phyloP scores from a whole-genome alignment of 2,797 vertebrate genomes.

The Salmo trutta region DNA sequence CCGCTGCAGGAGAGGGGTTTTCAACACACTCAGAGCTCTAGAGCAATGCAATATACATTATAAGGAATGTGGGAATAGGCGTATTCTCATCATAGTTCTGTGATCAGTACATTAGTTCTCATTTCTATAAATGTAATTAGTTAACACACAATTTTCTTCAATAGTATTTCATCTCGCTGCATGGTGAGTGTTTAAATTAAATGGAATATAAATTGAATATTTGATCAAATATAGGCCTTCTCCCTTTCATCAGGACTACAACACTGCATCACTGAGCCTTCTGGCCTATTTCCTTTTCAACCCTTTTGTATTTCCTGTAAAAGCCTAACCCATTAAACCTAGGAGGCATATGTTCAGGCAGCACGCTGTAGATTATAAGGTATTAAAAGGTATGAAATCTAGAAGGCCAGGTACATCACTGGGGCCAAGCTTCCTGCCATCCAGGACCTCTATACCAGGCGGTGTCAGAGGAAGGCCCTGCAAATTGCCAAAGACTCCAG shows the following conservation, averaged over 20 bases:
- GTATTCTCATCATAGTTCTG: neutral
- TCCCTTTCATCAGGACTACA: neutral
- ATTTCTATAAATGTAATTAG: neutral
- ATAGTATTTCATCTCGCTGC: neutral
- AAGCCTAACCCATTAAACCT: neutral
- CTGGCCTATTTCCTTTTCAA: neutral
- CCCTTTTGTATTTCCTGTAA: neutral
- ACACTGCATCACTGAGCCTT: no score
- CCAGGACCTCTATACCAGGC: no score
- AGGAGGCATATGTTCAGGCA: slow-evolving; percentile 55
- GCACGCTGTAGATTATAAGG: neutral
- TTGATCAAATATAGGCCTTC: neutral
- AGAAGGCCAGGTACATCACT: no score
- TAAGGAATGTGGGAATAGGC: neutral
- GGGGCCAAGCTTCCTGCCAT: no score
- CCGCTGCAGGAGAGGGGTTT: slow-evolving; percentile 30
- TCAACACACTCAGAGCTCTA: neutral
- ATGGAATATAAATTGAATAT: neutral
- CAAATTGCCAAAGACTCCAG: no score
- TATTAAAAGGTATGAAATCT: neutral
- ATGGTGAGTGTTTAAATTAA: neutral
- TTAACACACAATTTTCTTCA: neutral
- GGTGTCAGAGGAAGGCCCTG: no score
- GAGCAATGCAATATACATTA: slow-evolving; percentile 3
- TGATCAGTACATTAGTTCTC: neutral